Evolutionary conservation across 1,140 invertebrate species (phyloP).

Genomic region (Colletes gigas): DNA sequence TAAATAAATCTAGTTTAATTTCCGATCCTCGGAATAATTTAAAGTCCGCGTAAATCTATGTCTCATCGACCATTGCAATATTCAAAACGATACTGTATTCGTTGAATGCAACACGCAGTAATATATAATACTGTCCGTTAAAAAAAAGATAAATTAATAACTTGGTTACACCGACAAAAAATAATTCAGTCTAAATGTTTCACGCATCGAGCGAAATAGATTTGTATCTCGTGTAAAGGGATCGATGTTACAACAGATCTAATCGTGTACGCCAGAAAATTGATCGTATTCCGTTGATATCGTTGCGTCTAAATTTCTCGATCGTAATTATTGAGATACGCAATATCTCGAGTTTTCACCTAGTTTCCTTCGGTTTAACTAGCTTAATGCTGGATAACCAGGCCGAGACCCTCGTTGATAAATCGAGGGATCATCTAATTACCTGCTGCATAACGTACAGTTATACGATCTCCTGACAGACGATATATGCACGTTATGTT

Average conservation of each 20-base stretch:
- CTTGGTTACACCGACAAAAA: no score
- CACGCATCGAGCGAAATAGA: no score
- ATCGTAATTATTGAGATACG: slow-evolving; percentile 28
- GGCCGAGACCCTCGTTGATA: slow-evolving; percentile 31
- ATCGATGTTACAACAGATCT: neutral
- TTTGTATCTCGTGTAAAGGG: no score
- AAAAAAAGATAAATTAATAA: no score
- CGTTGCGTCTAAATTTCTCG: neutral
- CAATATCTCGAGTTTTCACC: slow-evolving; percentile 46
- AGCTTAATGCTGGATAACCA: slow-evolving; percentile 32
- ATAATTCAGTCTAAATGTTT: no score
- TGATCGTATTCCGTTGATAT: neutral
- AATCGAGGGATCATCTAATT: slow-evolving; percentile 52
- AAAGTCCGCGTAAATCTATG: no score
- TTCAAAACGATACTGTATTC: no score
- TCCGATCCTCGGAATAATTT: no score
- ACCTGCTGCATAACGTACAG: slow-evolving; percentile 39
- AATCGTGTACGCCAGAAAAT: neutral
- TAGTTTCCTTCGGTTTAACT: slow-evolving; percentile 37
- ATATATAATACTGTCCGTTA: no score
- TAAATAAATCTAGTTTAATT: no score
- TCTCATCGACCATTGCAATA: no score
- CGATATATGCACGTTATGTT: slow-evolving; percentile 41
- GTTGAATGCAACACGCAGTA: no score
- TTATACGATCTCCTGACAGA: slow-evolving; percentile 41